Conservation (phyloP, 2,888 invertebrate species). For the Scrobipalpa atriplicella region DNA sequence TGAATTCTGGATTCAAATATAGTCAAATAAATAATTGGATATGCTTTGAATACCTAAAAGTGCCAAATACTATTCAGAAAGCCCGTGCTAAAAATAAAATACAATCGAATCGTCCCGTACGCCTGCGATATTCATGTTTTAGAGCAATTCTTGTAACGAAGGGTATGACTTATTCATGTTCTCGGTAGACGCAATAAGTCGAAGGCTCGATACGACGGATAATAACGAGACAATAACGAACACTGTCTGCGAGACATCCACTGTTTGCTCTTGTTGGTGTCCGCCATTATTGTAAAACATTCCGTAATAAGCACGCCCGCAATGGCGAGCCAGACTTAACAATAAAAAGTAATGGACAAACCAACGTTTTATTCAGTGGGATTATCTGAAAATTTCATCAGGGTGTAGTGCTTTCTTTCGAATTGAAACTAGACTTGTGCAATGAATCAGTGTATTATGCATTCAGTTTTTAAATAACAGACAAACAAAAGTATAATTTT, state of each 20-base stretch:
- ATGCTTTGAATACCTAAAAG: not conserved
- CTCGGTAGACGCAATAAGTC: constrained; percentile 69
- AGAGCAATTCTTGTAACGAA: constrained; percentile 76
- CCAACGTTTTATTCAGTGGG: not conserved
- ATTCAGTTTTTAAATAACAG: not conserved
- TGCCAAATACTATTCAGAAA: not conserved
- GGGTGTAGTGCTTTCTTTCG: constrained; percentile 7
- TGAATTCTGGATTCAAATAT: not conserved
- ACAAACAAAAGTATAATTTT: not conserved
- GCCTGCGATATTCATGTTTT: constrained; percentile 54
- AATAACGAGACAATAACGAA: constrained; percentile 73
- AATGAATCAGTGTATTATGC: constrained; percentile 3
- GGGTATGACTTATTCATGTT: constrained; percentile 77
- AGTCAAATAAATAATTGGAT: not conserved
- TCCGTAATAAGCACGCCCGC: constrained; percentile 14
- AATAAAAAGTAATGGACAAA: constrained; percentile 12
- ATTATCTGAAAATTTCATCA: constrained; percentile 10
- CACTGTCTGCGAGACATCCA: constrained; percentile 29
- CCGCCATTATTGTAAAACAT: constrained; percentile 18
- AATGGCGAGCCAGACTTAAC: constrained; percentile 13
- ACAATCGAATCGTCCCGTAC: constrained; percentile 33
- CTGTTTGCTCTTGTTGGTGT: constrained; percentile 9
- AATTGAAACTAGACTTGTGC: not conserved
- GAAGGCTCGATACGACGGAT: constrained; percentile 62
- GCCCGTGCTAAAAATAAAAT: not conserved